phyloP scores from a whole-genome alignment of 2,797 vertebrate species.

The Natrix natrix region DNA sequence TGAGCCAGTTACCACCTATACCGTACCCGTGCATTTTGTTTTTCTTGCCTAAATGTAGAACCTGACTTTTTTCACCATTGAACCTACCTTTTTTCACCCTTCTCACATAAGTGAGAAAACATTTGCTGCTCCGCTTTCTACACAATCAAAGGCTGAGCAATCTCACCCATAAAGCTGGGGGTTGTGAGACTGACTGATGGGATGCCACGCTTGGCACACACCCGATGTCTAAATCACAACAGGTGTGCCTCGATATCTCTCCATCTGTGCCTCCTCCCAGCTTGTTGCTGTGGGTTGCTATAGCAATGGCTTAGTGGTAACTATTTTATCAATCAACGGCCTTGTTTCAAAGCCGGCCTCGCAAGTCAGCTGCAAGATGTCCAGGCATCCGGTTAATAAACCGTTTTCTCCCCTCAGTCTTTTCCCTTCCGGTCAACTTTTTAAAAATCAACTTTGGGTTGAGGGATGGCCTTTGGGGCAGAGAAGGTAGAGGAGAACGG shows the following conservation, averaged over 20 bases:
- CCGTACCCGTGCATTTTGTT: too few relatives aligned
- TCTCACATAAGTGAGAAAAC: not conserved
- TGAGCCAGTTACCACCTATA: too few relatives aligned
- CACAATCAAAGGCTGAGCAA: not conserved
- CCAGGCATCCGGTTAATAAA: constrained; percentile 7
- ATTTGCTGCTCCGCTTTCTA: not conserved
- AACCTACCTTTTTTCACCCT: too few relatives aligned
- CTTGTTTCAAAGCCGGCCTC: not conserved
- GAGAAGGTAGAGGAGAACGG: not conserved
- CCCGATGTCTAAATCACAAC: not conserved
- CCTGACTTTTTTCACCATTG: too few relatives aligned
- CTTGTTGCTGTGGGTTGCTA: not conserved
- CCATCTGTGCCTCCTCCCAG: not conserved
- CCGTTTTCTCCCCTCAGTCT: too few relatives aligned
- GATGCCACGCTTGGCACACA: not conserved
- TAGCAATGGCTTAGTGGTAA: not conserved
- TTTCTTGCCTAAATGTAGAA: too few relatives aligned
- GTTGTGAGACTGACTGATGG: too few relatives aligned
- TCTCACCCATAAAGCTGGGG: not conserved
- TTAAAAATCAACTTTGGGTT: not conserved
- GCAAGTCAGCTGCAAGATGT: not conserved
- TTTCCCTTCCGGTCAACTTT: constrained; percentile 41
- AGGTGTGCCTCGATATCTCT: not conserved
- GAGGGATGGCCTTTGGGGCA: not conserved
- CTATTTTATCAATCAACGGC: not conserved